phyloP scores from a whole-genome alignment of 2,113 vertebrate species.

The Lamprotornis superbus region DNA sequence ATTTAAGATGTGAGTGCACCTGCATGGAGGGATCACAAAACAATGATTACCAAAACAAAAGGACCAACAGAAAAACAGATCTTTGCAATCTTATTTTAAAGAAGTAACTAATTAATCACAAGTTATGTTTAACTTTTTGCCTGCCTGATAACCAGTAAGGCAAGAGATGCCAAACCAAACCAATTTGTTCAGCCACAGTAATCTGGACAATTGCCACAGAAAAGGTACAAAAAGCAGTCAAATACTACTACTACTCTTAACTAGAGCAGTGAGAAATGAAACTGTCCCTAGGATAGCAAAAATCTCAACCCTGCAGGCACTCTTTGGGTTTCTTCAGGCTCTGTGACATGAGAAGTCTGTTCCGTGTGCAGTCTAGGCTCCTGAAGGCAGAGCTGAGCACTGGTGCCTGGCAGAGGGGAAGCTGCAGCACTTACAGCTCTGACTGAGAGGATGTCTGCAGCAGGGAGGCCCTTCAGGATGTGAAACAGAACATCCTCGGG shows the following conservation, averaged over 20 bases:
- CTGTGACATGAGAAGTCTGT: background rate
- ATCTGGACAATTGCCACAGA: background rate
- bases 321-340: background rate
- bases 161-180: background rate
- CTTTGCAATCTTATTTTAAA: background rate
- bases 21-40: conserved; percentile 25
- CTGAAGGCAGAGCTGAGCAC: background rate
- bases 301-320: background rate
- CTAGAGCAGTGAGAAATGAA: background rate
- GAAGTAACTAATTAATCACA: background rate
- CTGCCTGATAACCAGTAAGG: background rate
- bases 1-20: conserved; percentile 90
- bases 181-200: background rate
- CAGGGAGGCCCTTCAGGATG: conserved; percentile 89
- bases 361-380: background rate
- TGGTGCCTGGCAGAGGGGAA: background rate
- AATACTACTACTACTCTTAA: background rate
- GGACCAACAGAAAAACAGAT: background rate
- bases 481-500: conserved; percentile 92
- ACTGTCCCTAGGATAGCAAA: background rate
- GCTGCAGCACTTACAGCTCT: conserved; percentile 83
- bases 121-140: background rate
- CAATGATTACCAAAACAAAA: background rate
- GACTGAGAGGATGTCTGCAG: conserved; percentile 88
- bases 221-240: background rate